Evolutionary conservation across 2,797 vertebrate species (phyloP), one percentile per base, ranked within the genome.

Genomic region (Xenopus petersii): DNA sequence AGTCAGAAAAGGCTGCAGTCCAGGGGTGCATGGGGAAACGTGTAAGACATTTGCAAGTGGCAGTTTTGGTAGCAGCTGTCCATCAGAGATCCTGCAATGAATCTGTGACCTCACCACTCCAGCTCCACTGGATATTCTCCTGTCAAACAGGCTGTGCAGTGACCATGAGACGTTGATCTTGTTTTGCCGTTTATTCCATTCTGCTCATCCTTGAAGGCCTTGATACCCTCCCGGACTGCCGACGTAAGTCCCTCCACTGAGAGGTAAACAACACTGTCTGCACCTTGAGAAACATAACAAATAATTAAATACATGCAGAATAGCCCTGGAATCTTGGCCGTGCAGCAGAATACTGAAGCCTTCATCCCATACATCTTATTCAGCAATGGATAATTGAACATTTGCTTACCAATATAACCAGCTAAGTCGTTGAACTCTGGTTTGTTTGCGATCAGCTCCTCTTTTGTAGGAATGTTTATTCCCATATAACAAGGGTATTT

Each of bases 401-500:
- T 42, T 17, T 48, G n/a, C 88, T 86, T 88, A 98, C 98, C 98
- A 76, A 99, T 94, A 81, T 98, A 94, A 73, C 93, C 93, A 47
- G 97, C 96, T 74, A 99, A 93, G 83, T 95, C 89, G 73, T 88
- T 84, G 83, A 99, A 99, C 91, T 99, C 95, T 10, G 97, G 95
- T 83, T 87, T 96, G 87, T 99, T 99, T 80, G 98, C 98, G 65
- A 99, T 99, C 62, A 99, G 94, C 86, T 99, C 98, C 84, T 99
- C 98, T 88, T 97, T 98, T 69, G 98, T 99, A 75, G 98, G 97
- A 82, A 99, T 99, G 80, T 99, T 99, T 86, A 99, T 99, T 80
- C 98, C 98, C 97, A 99, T 99, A 85, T 98, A 98, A 83, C 98
- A 99, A 2, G 98, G 98, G 79, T 92, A 93, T 84, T 81, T 93